phyloP scores from a whole-genome alignment of 2,888 invertebrate genomes.

The Synergus laeviventris region DNA sequence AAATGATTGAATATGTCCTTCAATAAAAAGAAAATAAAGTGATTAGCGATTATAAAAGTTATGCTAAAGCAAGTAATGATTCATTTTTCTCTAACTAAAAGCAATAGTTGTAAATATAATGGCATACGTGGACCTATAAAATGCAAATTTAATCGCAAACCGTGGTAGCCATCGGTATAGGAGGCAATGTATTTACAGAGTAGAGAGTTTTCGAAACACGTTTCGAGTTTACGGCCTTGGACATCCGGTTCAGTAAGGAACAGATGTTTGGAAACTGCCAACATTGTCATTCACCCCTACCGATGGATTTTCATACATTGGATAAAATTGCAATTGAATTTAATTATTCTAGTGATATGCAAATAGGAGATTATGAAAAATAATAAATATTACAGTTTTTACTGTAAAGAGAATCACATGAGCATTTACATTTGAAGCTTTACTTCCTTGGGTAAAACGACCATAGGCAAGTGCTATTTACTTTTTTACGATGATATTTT shows the following conservation, averaged over 20 bases:
- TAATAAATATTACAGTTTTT: neutral
- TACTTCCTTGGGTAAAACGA: constrained; percentile 26
- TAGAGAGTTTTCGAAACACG: constrained; percentile 17
- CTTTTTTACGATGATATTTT: neutral
- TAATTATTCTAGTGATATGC: constrained; percentile 31
- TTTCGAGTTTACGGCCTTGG: constrained; percentile 23
- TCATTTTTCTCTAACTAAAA: neutral
- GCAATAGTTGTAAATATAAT: constrained; percentile 21
- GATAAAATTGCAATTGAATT: neutral
- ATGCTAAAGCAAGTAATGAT: too few species aligned
- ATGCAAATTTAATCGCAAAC: constrained; percentile 53
- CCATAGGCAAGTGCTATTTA: neutral
- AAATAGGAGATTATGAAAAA: constrained; percentile 40
- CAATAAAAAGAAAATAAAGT: neutral
- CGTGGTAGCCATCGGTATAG: neutral
- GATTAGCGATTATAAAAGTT: too few species aligned
- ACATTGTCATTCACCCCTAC: constrained; percentile 19
- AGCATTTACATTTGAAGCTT: constrained; percentile 43
- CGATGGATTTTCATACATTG: constrained; percentile 22
- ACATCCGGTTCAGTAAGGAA: constrained; percentile 29
- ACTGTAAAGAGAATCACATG: constrained; percentile 7
- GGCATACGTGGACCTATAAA: constrained; percentile 54
- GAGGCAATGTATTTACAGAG: constrained; percentile 18
- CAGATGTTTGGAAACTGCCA: constrained; percentile 26
- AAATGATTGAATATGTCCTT: neutral